Conservation (phyloP, 64 coral and sea anemone genomes). For the Hydrozoanthus tunicans region DNA sequence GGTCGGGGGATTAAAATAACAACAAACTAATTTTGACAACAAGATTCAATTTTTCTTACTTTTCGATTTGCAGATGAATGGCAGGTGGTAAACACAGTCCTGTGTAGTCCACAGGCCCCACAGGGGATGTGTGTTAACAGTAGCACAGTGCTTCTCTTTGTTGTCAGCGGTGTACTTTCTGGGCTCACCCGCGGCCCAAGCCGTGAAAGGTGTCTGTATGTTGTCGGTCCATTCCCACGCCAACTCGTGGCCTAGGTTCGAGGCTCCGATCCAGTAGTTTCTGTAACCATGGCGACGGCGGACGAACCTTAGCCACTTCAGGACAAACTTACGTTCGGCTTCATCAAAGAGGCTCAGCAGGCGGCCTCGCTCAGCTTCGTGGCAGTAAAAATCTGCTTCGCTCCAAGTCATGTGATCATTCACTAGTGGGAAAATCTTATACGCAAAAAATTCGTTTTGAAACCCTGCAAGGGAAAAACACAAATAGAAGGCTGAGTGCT, state of each 20-base stretch:
- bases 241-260: constrained; percentile 59
- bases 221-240: constrained; percentile 56
- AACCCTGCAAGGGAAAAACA: constrained; percentile 9
- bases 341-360: constrained; percentile 36
- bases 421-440: constrained; percentile 66
- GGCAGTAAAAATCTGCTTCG: constrained; percentile 74
- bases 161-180: background rate
- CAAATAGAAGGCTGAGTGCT: too few species aligned
- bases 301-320: constrained; percentile 42
- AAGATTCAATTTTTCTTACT: background rate
- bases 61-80: constrained; percentile 69
- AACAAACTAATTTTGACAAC: background rate
- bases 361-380: constrained; percentile 49
- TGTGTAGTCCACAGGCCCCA: constrained; percentile 76
- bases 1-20: too few species aligned
- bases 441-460: constrained; percentile 47
- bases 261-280: constrained; percentile 73
- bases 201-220: constrained; percentile 17
- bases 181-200: constrained; percentile 59
- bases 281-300: constrained; percentile 51
- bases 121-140: constrained; percentile 59
- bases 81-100: constrained; percentile 43
- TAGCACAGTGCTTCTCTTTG: constrained; percentile 53
- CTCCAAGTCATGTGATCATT: constrained; percentile 61
- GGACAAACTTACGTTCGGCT: constrained; percentile 47